These are phyloP conservation scores for Drosophila sturtevanti DNA, from an alignment of 1,140 invertebrate genomes.

Conservation along the genomic window DNA sequence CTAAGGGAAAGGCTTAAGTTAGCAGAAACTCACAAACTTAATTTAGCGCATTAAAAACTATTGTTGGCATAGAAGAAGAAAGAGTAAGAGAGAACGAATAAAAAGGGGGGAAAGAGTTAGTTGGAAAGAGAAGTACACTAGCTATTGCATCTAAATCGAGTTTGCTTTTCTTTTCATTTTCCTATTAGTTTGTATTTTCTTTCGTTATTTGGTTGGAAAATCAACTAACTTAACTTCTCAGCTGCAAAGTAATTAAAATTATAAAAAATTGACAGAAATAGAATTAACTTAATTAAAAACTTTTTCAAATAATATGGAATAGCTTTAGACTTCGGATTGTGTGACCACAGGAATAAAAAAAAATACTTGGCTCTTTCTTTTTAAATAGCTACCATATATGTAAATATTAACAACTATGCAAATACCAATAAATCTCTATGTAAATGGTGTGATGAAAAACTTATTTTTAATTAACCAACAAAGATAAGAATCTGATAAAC, in stretches of 20 bases:
- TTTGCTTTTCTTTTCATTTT: not conserved
- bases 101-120: conserved; percentile 64
- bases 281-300: not conserved
- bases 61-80: conserved; percentile 43
- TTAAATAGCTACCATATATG: too few relatives aligned
- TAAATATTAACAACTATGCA: too few relatives aligned
- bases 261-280: not conserved
- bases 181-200: not conserved
- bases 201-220: conserved; percentile 13
- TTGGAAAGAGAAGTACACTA: conserved; percentile 47
- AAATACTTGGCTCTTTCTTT: too few relatives aligned
- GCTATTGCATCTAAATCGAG: conserved; percentile 20
- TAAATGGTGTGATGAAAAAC: not conserved
- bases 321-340: too few relatives aligned
- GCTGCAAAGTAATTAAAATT: not conserved
- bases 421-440: not conserved
- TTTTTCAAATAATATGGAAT: not conserved
- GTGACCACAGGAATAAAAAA: too few relatives aligned
- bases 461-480: not conserved
- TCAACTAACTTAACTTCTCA: not conserved
- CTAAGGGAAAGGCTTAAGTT: not conserved
- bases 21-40: conserved; percentile 54
- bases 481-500: not conserved
- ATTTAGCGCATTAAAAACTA: conserved; percentile 77
- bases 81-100: conserved; percentile 18